Percentiles rank a stretch among this genome's conserved stretches.
Evolutionary conservation across 2,888 invertebrate genomes (phyloP).

Genomic region (Euproctis similis): DNA sequence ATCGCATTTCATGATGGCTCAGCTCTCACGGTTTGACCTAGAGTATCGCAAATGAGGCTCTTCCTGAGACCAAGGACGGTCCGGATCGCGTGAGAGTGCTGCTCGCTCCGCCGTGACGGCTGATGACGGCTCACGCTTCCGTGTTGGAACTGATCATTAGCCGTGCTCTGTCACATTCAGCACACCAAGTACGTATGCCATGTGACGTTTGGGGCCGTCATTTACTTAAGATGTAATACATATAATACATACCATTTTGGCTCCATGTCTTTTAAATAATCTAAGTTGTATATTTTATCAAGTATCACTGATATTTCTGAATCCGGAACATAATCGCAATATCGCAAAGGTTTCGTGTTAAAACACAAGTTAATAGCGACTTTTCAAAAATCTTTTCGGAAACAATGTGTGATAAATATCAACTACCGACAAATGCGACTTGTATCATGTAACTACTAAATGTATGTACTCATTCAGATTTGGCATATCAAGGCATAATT

Average conservation of each 20-base stretch:
- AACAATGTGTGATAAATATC: no score
- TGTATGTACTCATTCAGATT: no score
- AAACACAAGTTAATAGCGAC: no score
- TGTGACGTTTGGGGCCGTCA: not conserved
- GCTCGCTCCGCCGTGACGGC: slow-evolving; percentile 16
- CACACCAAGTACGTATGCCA: not conserved
- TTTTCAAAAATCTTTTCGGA: not conserved
- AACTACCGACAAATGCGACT: not conserved
- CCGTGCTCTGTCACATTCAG: slow-evolving; percentile 1
- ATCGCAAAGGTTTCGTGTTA: no score
- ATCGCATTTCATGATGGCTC: not conserved
- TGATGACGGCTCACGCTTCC: slow-evolving; percentile 15
- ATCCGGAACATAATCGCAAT: no score
- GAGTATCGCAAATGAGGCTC: slow-evolving; percentile 32
- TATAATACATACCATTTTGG: no score
- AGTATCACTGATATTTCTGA: no score
- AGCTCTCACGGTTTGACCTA: slow-evolving; percentile 24
- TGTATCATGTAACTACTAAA: no score
- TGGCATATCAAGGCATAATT: no score
- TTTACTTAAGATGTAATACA: not conserved
- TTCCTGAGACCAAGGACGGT: slow-evolving; percentile 44
- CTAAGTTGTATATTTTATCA: no score
- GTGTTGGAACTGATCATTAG: slow-evolving; percentile 17
- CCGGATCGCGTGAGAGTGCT: slow-evolving; percentile 33
- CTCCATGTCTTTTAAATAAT: no score